Conservation (phyloP, 2,888 invertebrate genomes). For the Tenthredo mesomela region DNA sequence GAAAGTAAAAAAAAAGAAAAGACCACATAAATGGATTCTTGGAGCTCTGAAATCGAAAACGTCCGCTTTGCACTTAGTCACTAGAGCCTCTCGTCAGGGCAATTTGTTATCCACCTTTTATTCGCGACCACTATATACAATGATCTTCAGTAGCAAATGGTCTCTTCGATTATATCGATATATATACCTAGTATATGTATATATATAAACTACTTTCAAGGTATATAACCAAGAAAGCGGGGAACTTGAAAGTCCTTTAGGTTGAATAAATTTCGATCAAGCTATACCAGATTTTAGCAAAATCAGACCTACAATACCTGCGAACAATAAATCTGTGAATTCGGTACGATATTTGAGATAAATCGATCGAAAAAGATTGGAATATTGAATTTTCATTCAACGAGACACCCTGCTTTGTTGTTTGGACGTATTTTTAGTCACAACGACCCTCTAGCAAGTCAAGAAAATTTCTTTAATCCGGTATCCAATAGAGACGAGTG, state of each 20-base stretch:
- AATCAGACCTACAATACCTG: background rate
- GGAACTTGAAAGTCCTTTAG: background rate
- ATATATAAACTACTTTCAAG: background rate
- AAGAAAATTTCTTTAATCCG: no score
- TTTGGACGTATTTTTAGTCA: background rate
- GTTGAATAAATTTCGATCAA: background rate
- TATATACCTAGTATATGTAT: background rate
- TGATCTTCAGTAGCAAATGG: background rate
- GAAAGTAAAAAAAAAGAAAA: background rate
- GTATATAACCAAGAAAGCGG: background rate
- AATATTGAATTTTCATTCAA: background rate
- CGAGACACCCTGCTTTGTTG: background rate
- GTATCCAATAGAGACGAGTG: background rate
- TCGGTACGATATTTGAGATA: background rate
- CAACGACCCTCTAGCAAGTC: no score
- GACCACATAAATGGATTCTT: constrained; percentile 3
- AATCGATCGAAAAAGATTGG: background rate
- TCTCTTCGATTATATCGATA: background rate
- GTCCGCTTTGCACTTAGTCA: constrained; percentile 14
- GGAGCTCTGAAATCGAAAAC: constrained; percentile 5
- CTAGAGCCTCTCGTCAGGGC: background rate
- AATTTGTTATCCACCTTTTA: constrained; percentile 29
- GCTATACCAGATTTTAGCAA: background rate
- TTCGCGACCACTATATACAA: background rate
- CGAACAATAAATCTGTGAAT: background rate